Conservation (phyloP, 1,140 invertebrate genomes). For the Drosophila oshimai region DNA sequence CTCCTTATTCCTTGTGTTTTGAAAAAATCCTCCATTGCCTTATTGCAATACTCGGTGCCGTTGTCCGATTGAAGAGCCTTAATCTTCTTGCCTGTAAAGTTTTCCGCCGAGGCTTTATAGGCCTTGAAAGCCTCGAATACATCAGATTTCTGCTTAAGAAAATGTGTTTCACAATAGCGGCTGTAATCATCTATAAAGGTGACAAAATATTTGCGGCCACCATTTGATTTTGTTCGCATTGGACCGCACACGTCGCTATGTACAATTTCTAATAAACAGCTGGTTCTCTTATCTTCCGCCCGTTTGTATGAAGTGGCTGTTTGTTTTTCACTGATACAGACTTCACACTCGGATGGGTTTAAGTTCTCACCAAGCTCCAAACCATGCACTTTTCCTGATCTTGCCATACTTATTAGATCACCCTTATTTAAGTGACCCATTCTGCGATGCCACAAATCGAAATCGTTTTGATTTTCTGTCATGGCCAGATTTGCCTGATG, state of each 20-base stretch:
- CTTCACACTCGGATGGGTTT: too few relatives aligned
- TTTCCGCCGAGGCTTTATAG: background rate
- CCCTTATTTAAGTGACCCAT: background rate
- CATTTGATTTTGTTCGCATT: too few relatives aligned
- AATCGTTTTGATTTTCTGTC: background rate
- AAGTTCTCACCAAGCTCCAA: too few relatives aligned
- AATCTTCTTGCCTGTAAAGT: background rate
- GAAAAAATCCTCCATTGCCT: background rate
- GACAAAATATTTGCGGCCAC: too few relatives aligned
- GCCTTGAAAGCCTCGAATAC: background rate
- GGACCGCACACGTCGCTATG: background rate
- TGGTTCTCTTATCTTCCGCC: too few relatives aligned
- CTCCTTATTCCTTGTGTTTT: too few relatives aligned
- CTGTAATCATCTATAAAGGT: constrained; percentile 1
- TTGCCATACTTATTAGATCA: background rate
- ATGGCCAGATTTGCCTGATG: too few relatives aligned
- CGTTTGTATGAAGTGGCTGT: too few relatives aligned
- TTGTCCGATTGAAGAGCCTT: background rate
- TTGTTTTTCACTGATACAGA: too few relatives aligned
- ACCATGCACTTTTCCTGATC: too few relatives aligned
- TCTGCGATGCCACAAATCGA: too few relatives aligned
- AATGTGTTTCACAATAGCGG: background rate
- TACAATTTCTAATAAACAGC: background rate
- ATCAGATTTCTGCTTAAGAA: background rate
- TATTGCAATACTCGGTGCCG: background rate